Evolutionary conservation across 2,797 vertebrate species (phyloP), one percentile per base, ranked within the genome.

Genomic region (Brachymystax lenok): DNA sequence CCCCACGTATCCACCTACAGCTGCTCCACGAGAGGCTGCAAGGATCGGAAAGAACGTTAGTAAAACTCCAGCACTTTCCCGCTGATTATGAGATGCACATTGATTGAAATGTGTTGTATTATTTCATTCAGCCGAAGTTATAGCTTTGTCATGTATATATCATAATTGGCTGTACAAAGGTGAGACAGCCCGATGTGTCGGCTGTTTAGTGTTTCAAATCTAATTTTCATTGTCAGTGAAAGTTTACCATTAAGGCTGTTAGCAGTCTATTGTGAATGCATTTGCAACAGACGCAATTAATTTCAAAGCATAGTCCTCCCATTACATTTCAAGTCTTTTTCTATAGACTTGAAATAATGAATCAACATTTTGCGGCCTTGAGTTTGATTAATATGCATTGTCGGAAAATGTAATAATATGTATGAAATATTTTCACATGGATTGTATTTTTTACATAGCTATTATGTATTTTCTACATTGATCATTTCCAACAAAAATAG

Each of bases 381-480:
- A 87, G 85, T 89, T 85, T 84, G 73, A 84, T 85, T 73, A 85
- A 90, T 78, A 77, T 81, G 75, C 81, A 78, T 84, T 75, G 35
- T 71, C 52, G 24, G 71, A 78, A 76, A 82, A 82, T 10, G 13
- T 61, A 24, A 12, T 2, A 46, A 46, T 21, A 24, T 33, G 81
- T 77, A 28, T 40, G 30, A 66, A 71, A 69, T 74, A 73, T 87
- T 52, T 84, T 74, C 10, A 46, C 66, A 86, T 88, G 75, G 10
- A 61, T 78, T 83, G 7, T 16, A 3, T n/a, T 17, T 3, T 21
- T 27, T 21, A 14, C 40, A 46, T 13, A 13, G 10, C 40, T 46
- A 10, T 24, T 71, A 46, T 14, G 21, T 52, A 50, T 24, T 85
- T 87, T 78, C 79, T 79, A 40, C 75, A 83, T 84, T 72, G 61